These are phyloP conservation scores for Halcyon leucocephala DNA, from an alignment of 2,797 vertebrate species.

Conservation along the genomic window DNA sequence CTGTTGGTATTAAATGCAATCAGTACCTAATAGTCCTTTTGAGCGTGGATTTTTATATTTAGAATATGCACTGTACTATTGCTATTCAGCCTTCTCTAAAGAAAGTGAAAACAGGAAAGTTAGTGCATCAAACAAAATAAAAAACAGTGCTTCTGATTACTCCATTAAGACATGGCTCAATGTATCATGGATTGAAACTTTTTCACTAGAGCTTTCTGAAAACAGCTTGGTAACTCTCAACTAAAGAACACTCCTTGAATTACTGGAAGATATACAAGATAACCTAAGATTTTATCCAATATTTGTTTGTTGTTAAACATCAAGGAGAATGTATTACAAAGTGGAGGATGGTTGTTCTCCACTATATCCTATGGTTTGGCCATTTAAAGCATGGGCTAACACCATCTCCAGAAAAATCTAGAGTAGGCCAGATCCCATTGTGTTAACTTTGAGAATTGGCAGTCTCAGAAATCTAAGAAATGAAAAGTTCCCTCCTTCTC, in stretches of 20 bases:
- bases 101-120: neutral
- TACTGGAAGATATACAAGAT: neutral
- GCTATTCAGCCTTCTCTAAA: neutral
- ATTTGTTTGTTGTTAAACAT: neutral
- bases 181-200: neutral
- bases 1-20: neutral
- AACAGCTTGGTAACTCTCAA: neutral
- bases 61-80: neutral
- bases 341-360: neutral
- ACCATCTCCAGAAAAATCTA: accelerated
- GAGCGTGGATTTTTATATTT: neutral
- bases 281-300: neutral
- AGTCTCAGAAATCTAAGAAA: neutral
- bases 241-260: neutral
- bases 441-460: neutral
- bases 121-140: neutral
- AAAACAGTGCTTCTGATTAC: neutral
- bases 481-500: neutral
- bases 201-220: neutral
- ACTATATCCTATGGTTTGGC: neutral
- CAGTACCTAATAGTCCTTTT: neutral
- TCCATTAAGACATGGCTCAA: neutral
- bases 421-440: neutral
- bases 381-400: neutral
- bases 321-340: neutral